Base-by-base conservation (phyloP, 2,113 vertebrate species). In the Himantopus leucocephalus region DNA sequence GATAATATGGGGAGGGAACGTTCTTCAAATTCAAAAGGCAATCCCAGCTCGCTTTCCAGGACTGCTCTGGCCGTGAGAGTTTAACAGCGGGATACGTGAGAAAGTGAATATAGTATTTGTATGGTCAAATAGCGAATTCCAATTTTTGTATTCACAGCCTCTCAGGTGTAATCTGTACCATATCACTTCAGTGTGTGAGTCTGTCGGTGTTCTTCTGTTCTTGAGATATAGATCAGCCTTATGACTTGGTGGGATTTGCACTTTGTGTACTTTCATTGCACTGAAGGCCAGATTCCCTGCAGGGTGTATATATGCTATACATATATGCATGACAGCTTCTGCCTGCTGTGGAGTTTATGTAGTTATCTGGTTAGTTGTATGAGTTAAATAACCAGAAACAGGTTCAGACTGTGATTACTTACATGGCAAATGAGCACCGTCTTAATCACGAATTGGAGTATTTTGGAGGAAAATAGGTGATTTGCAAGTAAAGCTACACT, bases 351-450 rank as follows among this genome's bases (percentile, higher is more conserved):
- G 18, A 58, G 12, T 52, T 73, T 58, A 73, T 58, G 32, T 22
- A 29, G 29, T 85, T 85, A 64, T 56, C 73, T 82, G 22, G 70
- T 82, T 94, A 73, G 60, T 67, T 58, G 10, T 32, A 12, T 50
- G 50, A 41, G 27, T 53, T 90, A 85, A 92, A 84, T 64, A 88
- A 91, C 7, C 23, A 88, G n/a, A 84, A 84, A 60, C 5, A 84
- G 21, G 60, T 75, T 50, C 34, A 83, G 50, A 14, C 12, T 63
- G 7, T n/a, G 32, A 74, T 84, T 88, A 68, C 32, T 91, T 68
- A 32, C 16, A 37, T 6, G 59, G 16, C 5, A 66, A 77, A 77
- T 77, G 13, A 90, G 7, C 8, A 55, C 4, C 43, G 5, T 67
- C 35, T 75, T 85, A 90, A 84, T 78, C 35, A 86, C 6, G 63